Percentiles rank a stretch among this genome's conserved stretches.
phyloP scores from a whole-genome alignment of 2,888 invertebrate species.

The Lapara coniferarum region DNA sequence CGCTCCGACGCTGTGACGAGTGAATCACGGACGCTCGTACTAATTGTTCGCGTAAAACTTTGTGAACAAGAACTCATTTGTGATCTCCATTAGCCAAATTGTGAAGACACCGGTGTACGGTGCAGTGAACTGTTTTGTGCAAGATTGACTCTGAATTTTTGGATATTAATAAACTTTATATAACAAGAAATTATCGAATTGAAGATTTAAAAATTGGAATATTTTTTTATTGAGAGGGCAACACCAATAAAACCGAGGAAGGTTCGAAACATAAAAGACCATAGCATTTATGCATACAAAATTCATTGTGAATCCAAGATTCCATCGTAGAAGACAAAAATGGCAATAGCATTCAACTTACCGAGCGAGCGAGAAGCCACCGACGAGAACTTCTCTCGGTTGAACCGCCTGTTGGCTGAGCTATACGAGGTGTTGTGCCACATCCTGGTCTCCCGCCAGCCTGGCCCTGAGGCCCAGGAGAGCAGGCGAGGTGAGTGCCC shows the following conservation, averaged over 20 bases:
- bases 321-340: slow-evolving; percentile 79
- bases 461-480: slow-evolving; percentile 77
- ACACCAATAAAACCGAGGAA: slow-evolving; percentile 45
- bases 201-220: neutral
- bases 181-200: slow-evolving; percentile 28
- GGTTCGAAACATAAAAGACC: slow-evolving; percentile 53
- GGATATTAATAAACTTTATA: slow-evolving; percentile 39
- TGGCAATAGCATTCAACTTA: slow-evolving; percentile 84
- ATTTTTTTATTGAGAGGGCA: slow-evolving; percentile 13
- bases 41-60: slow-evolving; percentile 66
- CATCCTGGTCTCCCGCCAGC: slow-evolving; percentile 80
- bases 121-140: slow-evolving; percentile 53
- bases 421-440: slow-evolving; percentile 83
- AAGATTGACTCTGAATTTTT: slow-evolving; percentile 43
- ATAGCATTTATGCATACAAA: slow-evolving; percentile 78
- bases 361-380: slow-evolving; percentile 82
- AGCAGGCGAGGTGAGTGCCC: slow-evolving; percentile 82
- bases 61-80: slow-evolving; percentile 60
- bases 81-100: slow-evolving; percentile 51
- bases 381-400: slow-evolving; percentile 82
- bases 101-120: slow-evolving; percentile 15
- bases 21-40: slow-evolving; percentile 70
- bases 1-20: slow-evolving; percentile 70
- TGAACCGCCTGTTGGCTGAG: slow-evolving; percentile 83
- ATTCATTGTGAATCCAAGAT: slow-evolving; percentile 75